Conservation (phyloP, 2,888 invertebrate genomes). For the Aromia moschata region DNA sequence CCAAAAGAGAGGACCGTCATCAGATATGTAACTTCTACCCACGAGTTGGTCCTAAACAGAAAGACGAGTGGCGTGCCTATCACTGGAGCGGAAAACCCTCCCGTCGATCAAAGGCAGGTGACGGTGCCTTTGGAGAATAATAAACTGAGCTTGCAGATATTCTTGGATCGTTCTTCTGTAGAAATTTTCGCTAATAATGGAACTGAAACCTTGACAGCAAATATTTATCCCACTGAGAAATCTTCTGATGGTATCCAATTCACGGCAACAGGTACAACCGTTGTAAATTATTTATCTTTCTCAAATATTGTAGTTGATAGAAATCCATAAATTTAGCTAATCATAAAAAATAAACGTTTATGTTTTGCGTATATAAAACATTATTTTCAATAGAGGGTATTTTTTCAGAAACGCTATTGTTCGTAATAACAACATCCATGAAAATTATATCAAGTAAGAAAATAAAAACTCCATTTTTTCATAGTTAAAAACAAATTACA, state of each 20-base stretch:
- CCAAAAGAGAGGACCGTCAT: constrained; percentile 8
- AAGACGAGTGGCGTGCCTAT: constrained; percentile 7
- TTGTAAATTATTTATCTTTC: neutral
- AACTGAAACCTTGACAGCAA: constrained; percentile 33
- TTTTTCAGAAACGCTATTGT: too few relatives aligned
- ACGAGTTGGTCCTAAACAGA: constrained; percentile 9
- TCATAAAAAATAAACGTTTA: too few relatives aligned
- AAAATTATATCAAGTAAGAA: too few relatives aligned
- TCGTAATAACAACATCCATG: too few relatives aligned
- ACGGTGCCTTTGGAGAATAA: neutral
- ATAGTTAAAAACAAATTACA: too few relatives aligned
- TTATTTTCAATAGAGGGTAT: too few relatives aligned
- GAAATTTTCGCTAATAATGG: constrained; percentile 40
- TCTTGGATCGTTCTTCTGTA: constrained; percentile 42
- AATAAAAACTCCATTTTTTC: too few relatives aligned
- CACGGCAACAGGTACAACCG: constrained; percentile 5
- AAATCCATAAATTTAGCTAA: too few relatives aligned
- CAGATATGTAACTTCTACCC: neutral
- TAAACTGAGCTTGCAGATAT: constrained; percentile 36
- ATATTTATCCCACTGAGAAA: constrained; percentile 33
- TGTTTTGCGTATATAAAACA: too few relatives aligned
- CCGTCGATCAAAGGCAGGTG: neutral
- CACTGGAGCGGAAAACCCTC: constrained; percentile 19
- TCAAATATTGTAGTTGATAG: neutral
- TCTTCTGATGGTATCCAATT: constrained; percentile 17